A percentile compares a stretch with the other conserved stretches of the same genome.
Evolutionary conservation across 1,140 invertebrate genomes (phyloP).

Genomic region (Copidosoma floridanum): DNA sequence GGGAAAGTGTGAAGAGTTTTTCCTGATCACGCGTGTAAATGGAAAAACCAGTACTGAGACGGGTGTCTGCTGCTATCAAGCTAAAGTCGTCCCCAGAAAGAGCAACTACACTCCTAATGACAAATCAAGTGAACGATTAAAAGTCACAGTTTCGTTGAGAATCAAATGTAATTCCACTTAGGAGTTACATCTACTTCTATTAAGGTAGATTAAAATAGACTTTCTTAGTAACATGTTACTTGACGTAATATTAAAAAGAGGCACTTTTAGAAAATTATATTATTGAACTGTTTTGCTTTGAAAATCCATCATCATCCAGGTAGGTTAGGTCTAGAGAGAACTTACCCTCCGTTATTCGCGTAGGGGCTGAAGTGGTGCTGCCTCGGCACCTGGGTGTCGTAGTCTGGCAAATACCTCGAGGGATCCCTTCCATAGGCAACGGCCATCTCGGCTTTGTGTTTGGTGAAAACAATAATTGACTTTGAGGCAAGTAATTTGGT

Average conservation of each 20-base stretch:
- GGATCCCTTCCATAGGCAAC: slow-evolving; percentile 25
- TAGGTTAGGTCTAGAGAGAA: slow-evolving; percentile 20
- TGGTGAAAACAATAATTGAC: too few relatives aligned
- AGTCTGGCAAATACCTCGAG: slow-evolving; percentile 62
- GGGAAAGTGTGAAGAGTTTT: slow-evolving; percentile 78
- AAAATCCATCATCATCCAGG: too few relatives aligned
- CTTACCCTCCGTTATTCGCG: slow-evolving; percentile 75
- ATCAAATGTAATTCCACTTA: too few relatives aligned
- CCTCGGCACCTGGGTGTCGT: slow-evolving; percentile 61
- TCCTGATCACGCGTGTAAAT: slow-evolving; percentile 87
- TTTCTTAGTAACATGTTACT: too few relatives aligned
- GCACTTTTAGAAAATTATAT: not conserved
- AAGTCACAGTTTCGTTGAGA: too few relatives aligned
- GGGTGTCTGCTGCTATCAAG: slow-evolving; percentile 82
- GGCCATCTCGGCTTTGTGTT: slow-evolving; percentile 35
- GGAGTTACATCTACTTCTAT: too few relatives aligned
- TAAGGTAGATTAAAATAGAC: too few relatives aligned
- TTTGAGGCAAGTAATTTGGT: too few relatives aligned
- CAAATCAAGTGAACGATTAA: too few relatives aligned
- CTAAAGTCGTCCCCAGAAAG: slow-evolving; percentile 79
- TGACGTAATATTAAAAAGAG: slow-evolving; percentile 8
- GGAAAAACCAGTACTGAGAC: slow-evolving; percentile 86
- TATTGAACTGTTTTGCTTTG: too few relatives aligned
- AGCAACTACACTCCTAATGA: slow-evolving; percentile 77
- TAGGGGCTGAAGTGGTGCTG: slow-evolving; percentile 71